Conservation (phyloP, 2,797 vertebrate species). For the Sebastes alutus region DNA sequence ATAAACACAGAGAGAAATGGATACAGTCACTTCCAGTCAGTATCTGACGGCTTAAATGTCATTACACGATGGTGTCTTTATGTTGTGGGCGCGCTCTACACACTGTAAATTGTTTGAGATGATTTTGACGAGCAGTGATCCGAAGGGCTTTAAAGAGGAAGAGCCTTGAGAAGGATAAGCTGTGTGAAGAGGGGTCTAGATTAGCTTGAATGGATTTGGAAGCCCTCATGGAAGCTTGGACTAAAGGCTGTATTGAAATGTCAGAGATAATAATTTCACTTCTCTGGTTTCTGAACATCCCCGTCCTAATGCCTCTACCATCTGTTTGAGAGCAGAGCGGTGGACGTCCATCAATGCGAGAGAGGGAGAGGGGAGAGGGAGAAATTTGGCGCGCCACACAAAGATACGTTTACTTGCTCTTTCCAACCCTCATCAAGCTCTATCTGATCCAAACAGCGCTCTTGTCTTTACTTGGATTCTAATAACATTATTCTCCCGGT, state of each 20-base stretch:
- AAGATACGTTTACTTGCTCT: slow-evolving; percentile 36
- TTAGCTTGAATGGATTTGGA: slow-evolving; percentile 70
- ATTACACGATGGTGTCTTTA: slow-evolving; percentile 68
- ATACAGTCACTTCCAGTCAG: slow-evolving; percentile 58
- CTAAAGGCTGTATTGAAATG: slow-evolving; percentile 73
- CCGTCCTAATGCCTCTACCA: slow-evolving; percentile 53
- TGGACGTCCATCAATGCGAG: slow-evolving; percentile 37
- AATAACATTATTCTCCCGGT: slow-evolving; percentile 64
- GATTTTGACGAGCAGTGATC: slow-evolving; percentile 67
- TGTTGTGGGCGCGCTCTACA: slow-evolving; percentile 31
- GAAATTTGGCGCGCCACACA: slow-evolving; percentile 12
- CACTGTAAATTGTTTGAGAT: slow-evolving; percentile 68
- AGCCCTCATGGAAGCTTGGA: slow-evolving; percentile 50
- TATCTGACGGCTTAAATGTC: slow-evolving; percentile 65
- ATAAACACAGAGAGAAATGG: slow-evolving; percentile 62
- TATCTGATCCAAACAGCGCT: slow-evolving; percentile 59
- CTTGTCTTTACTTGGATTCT: slow-evolving; percentile 57
- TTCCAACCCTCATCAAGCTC: slow-evolving; percentile 54
- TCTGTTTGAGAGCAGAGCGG: slow-evolving; percentile 48
- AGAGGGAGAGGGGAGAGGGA: slow-evolving; percentile 5
- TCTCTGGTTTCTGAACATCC: slow-evolving; percentile 47
- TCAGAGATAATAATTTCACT: slow-evolving; percentile 72
- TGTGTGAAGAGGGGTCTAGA: slow-evolving; percentile 63
- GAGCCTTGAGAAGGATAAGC: slow-evolving; percentile 68
- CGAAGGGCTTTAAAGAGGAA: slow-evolving; percentile 62